Percentiles rank a stretch among this genome's conserved stretches.
Evolutionary conservation across 1,140 invertebrate species (phyloP).

Genomic region (Drosophila kurseongensis): DNA sequence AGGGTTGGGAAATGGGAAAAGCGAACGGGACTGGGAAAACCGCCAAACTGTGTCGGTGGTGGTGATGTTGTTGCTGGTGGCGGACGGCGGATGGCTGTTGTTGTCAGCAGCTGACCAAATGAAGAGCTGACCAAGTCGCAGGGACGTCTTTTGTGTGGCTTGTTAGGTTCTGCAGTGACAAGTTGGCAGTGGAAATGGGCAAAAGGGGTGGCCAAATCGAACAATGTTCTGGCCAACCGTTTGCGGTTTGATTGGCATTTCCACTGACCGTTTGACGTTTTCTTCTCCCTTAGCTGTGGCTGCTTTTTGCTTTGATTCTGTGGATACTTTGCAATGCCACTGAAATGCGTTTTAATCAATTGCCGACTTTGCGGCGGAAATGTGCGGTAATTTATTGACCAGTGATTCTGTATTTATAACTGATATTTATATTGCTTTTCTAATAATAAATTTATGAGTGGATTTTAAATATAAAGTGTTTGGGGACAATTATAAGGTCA

Average conservation of each 20-base stretch:
- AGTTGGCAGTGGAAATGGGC: constrained; percentile 25
- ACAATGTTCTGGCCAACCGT: constrained; percentile 38
- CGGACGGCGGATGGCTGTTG: constrained; percentile 20
- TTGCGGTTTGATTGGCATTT: constrained; percentile 32
- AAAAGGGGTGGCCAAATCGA: constrained; percentile 11
- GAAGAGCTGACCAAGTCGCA: constrained; percentile 69
- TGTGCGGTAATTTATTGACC: not conserved
- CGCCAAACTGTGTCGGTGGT: constrained; percentile 50
- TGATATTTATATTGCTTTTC: no score
- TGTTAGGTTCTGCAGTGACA: constrained; percentile 27
- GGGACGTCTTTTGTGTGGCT: constrained; percentile 61
- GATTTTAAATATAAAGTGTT: no score
- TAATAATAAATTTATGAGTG: constrained; percentile 3
- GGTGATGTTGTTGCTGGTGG: constrained; percentile 21
- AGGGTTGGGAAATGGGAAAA: not conserved
- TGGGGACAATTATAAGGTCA: no score
- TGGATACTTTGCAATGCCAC: constrained; percentile 13
- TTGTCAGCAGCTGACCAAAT: constrained; percentile 74
- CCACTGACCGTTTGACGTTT: constrained; percentile 2
- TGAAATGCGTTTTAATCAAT: constrained; percentile 23
- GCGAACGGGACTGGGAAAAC: constrained; percentile 37
- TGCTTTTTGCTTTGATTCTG: constrained; percentile 18
- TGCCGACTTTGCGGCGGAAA: constrained; percentile 10
- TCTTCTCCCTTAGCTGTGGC: not conserved
- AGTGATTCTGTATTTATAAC: constrained; percentile 12